Evolutionary conservation across 2,113 vertebrate genomes (phyloP).

Genomic region (Pomatostomus ruficeps): DNA sequence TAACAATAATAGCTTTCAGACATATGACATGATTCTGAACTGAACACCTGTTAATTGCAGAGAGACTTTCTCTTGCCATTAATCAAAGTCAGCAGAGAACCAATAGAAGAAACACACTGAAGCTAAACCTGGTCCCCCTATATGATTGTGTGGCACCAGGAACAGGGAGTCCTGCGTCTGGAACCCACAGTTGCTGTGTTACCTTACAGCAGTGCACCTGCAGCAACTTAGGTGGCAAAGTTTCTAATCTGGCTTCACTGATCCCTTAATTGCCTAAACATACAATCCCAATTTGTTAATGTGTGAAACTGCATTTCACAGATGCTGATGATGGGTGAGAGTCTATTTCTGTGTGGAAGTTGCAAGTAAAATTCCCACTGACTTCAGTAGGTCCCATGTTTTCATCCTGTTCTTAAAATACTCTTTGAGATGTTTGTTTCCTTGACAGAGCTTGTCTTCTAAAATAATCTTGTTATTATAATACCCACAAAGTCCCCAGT

Average conservation of each 20-base stretch:
- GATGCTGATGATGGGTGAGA: not conserved
- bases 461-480: not conserved
- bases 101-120: not conserved
- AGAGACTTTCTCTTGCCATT: not conserved
- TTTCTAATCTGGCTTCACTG: not conserved
- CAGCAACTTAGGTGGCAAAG: not conserved
- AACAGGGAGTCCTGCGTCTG: not conserved
- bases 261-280: not conserved
- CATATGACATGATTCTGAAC: not conserved
- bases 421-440: not conserved
- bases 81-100: not conserved
- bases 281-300: not conserved
- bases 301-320: conserved; percentile 9
- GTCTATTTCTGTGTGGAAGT: not conserved
- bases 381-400: not conserved
- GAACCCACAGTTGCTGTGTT: not conserved
- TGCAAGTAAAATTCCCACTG: not conserved
- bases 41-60: conserved; percentile 16
- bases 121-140: not conserved
- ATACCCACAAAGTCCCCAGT: not conserved
- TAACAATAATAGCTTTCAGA: conserved; percentile 33
- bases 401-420: not conserved
- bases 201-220: not conserved
- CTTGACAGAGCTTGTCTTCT: not conserved
- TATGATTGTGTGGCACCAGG: not conserved